Conservation (phyloP, 2,888 invertebrate genomes). For the Sipha maydis region DNA sequence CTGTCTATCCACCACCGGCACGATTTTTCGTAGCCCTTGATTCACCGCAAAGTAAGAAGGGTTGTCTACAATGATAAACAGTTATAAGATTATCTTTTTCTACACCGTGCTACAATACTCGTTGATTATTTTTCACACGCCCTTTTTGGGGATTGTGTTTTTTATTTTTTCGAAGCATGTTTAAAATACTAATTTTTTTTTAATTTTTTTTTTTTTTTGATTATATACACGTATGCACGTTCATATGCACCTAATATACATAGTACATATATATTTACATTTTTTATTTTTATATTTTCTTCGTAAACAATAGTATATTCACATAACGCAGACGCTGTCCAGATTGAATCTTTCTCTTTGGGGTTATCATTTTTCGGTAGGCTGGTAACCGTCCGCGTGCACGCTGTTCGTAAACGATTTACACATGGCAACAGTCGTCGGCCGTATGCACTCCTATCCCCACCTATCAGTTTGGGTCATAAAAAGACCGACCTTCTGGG, state of each 20-base stretch:
- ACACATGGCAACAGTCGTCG: slow-evolving; percentile 52
- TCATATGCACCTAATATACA: not conserved
- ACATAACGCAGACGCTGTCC: slow-evolving; percentile 36
- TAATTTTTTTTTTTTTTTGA: not conserved
- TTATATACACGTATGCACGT: not conserved
- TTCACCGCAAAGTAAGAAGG: slow-evolving; percentile 79
- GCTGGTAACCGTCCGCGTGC: slow-evolving; percentile 49
- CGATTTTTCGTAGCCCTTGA: slow-evolving; percentile 67
- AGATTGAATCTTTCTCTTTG: slow-evolving; percentile 51
- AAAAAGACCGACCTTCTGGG: slow-evolving; percentile 59
- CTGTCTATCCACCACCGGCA: slow-evolving; percentile 66
- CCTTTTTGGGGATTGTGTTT: slow-evolving; percentile 29
- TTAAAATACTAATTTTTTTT: slow-evolving; percentile 43
- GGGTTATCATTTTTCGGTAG: slow-evolving; percentile 56
- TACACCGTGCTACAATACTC: slow-evolving; percentile 32
- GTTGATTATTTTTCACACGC: slow-evolving; percentile 57
- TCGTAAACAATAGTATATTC: slow-evolving; percentile 32
- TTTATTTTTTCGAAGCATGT: slow-evolving; percentile 20
- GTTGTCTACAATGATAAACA: slow-evolving; percentile 71
- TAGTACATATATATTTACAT: not conserved
- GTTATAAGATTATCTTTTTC: slow-evolving; percentile 25
- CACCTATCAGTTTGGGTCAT: slow-evolving; percentile 4
- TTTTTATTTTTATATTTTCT: not conserved
- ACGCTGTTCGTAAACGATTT: slow-evolving; percentile 55
- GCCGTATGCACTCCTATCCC: not conserved